Conservation (phyloP, 92 coral and sea anemone species). For the Pocillopora grandis region DNA sequence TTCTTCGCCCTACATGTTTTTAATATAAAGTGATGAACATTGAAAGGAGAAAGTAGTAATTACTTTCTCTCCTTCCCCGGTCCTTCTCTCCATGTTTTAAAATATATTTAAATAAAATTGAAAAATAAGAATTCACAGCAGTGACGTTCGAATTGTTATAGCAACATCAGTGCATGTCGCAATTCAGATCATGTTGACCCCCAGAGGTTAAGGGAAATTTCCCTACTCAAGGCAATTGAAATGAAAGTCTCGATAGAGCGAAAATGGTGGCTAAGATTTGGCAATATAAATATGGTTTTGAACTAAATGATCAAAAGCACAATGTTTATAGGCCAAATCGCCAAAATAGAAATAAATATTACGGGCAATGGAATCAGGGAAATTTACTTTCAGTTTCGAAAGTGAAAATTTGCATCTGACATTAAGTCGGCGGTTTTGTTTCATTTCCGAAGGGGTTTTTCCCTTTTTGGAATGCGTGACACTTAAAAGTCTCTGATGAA, state of each 20-base stretch:
- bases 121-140: background rate
- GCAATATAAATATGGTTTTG: too few relatives aligned
- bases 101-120: too few relatives aligned
- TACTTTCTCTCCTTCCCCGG: too few relatives aligned
- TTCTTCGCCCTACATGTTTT: too few relatives aligned
- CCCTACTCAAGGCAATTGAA: constrained; percentile 17
- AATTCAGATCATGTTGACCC: background rate
- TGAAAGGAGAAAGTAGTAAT: too few relatives aligned
- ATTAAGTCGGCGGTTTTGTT: constrained; percentile 1
- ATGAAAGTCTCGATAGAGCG: background rate
- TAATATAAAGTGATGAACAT: too few relatives aligned
- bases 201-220: constrained; percentile 37
- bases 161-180: background rate
- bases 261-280: background rate
- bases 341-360: background rate
- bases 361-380: too few relatives aligned
- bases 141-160: background rate
- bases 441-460: constrained; percentile 29
- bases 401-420: constrained; percentile 47
- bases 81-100: too few relatives aligned
- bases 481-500: background rate
- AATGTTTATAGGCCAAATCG: background rate
- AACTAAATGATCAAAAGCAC: background rate
- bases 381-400: constrained; percentile 18
- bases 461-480: constrained; percentile 16